A percentile compares a stretch with the other conserved stretches of the same genome.
These are phyloP conservation scores for Philhelius pedissequus DNA, from an alignment of 2,888 invertebrate species.

Conservation along the genomic window DNA sequence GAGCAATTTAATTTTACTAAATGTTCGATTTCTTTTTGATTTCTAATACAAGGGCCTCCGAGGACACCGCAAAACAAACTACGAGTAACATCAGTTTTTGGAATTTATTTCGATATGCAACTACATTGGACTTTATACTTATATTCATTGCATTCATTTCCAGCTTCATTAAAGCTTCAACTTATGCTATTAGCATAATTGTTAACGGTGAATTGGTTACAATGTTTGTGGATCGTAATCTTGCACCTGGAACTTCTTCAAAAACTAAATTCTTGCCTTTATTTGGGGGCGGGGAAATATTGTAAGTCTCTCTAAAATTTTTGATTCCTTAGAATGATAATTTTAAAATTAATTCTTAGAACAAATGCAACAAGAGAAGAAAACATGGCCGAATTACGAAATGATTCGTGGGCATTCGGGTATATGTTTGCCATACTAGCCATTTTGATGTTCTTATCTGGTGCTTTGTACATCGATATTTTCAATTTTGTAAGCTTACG, in stretches of 20 bases:
- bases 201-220: conserved; percentile 86
- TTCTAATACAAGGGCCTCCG: conserved; percentile 38
- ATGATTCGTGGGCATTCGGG: conserved; percentile 83
- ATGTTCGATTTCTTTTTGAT: not conserved
- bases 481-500: conserved; percentile 84
- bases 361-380: conserved; percentile 81
- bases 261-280: conserved; percentile 80
- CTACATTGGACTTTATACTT: conserved; percentile 80
- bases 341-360: conserved; percentile 70
- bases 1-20: no score
- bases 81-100: conserved; percentile 70
- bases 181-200: conserved; percentile 83
- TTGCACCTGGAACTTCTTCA: conserved; percentile 81
- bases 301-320: conserved; percentile 78
- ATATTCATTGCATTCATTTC: conserved; percentile 80
- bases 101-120: conserved; percentile 81
- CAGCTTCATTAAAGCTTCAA: conserved; percentile 81
- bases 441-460: conserved; percentile 82
- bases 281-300: conserved; percentile 83
- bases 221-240: conserved; percentile 83
- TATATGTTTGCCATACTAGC: conserved; percentile 81
- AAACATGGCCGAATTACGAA: conserved; percentile 81
- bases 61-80: conserved; percentile 39
- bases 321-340: not conserved
- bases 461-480: conserved; percentile 82